Evolutionary conservation across 2,113 vertebrate genomes (phyloP).

Genomic region (Ia io): DNA sequence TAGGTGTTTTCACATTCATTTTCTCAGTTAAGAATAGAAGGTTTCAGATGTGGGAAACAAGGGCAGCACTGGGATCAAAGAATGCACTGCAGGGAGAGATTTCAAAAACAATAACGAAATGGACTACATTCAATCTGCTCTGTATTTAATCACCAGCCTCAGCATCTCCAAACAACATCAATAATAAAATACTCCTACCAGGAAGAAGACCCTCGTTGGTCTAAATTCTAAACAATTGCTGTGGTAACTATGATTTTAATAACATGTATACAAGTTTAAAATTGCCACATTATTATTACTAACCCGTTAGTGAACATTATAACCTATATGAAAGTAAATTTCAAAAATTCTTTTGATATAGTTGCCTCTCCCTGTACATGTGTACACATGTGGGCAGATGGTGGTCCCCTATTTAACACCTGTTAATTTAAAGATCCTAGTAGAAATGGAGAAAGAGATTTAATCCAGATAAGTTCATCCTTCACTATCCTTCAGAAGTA

Average conservation of each 20-base stretch:
- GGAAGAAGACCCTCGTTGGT: not conserved
- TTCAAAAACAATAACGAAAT: not conserved
- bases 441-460: not conserved
- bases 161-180: not conserved
- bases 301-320: not conserved
- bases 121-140: not conserved
- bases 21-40: not conserved
- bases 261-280: not conserved
- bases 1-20: not conserved
- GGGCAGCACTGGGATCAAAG: not conserved
- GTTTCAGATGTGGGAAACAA: not conserved
- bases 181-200: not conserved
- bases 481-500: not conserved
- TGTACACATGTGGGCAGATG: not conserved
- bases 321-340: not conserved
- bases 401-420: not conserved
- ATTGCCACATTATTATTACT: not conserved
- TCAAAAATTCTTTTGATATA: not conserved
- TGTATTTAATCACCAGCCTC: not conserved
- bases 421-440: not conserved
- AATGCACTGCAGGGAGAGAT: not conserved
- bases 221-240: conserved; percentile 1
- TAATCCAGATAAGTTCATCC: not conserved
- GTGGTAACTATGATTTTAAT: not conserved
- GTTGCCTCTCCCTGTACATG: not conserved